Percentiles rank a stretch among this genome's conserved stretches.
Conservation (phyloP, 2,113 vertebrate genomes). For the Dasypus novemcinctus region DNA sequence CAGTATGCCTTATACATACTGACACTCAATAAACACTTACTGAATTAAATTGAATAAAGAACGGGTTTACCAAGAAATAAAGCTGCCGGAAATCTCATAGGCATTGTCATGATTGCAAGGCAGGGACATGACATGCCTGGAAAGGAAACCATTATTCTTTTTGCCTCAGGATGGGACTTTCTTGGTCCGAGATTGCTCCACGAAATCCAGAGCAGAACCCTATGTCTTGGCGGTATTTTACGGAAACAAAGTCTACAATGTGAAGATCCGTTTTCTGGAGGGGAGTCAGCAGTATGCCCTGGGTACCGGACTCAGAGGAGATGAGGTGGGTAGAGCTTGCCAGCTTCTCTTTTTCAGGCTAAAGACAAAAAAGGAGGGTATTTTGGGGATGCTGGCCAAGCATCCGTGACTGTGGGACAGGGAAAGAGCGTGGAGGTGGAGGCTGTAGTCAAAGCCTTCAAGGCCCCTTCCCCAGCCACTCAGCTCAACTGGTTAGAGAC, state of each 20-base stretch:
- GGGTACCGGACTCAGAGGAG: constrained; percentile 89
- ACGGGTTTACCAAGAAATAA: background rate
- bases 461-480: background rate
- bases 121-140: no score
- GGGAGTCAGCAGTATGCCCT: constrained; percentile 85
- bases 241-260: constrained; percentile 90
- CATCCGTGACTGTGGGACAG: no score
- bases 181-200: constrained; percentile 90
- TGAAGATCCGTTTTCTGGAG: constrained; percentile 92
- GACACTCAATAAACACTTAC: background rate
- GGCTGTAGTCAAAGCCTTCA: background rate
- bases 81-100: background rate
- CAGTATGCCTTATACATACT: background rate
- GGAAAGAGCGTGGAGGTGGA: background rate
- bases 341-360: background rate
- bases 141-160: background rate
- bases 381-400: background rate
- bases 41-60: background rate
- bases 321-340: constrained; percentile 84
- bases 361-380: background rate
- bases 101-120: no score
- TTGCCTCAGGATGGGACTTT: constrained; percentile 89
- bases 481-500: background rate
- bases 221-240: constrained; percentile 91
- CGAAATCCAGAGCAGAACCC: constrained; percentile 86